These are phyloP conservation scores for Lathamus discolor DNA, from an alignment of 2,113 vertebrate genomes.

Conservation along the genomic window DNA sequence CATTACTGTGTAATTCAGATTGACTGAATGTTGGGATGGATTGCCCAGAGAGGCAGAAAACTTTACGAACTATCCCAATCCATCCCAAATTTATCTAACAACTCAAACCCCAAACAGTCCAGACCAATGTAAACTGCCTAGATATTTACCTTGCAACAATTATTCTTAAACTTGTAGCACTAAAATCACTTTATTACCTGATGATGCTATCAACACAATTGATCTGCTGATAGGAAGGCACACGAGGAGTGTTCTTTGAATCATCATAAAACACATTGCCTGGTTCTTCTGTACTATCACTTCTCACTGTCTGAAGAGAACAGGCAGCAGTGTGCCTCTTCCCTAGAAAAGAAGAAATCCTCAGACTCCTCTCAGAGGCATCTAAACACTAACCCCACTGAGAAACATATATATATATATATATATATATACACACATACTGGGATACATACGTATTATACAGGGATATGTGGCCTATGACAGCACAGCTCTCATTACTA, in stretches of 20 bases:
- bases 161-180: neutral
- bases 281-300: conserved; percentile 40
- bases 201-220: conserved; percentile 90
- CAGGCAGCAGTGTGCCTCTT: conserved; percentile 8
- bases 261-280: conserved; percentile 36
- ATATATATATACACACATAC: fast-evolving
- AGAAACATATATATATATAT: neutral
- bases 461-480: neutral
- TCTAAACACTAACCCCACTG: neutral
- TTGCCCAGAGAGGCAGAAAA: neutral
- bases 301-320: conserved; percentile 37
- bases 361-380: neutral
- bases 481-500: neutral
- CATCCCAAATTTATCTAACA: neutral
- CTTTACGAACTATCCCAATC: neutral
- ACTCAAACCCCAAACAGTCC: neutral
- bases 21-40: neutral
- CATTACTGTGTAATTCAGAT: neutral
- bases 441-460: neutral
- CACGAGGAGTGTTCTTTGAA: conserved; percentile 60
- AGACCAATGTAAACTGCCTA: neutral
- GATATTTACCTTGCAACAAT: neutral
- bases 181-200: conserved; percentile 69
- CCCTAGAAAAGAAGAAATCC: conserved; percentile 34
- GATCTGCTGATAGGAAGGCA: conserved; percentile 91